Evolutionary conservation across 2,113 vertebrate species (phyloP), one percentile per base, ranked within the genome.

Genomic region (Planiliza haematocheilus): DNA sequence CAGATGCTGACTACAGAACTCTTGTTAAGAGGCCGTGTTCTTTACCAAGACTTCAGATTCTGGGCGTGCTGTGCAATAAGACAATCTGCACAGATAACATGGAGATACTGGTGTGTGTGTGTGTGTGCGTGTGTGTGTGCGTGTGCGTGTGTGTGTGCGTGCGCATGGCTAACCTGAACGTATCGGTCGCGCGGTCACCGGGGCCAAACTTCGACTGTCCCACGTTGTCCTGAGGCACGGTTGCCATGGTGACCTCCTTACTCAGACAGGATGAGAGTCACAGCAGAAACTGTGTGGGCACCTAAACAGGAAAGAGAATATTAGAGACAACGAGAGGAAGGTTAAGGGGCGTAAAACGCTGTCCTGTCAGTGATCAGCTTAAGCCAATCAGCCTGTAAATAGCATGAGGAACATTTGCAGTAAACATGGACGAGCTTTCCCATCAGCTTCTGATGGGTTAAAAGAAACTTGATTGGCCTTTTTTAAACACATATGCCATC

Each of bases 161-260:
- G 43, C 11, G 41, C 10, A 21, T 20, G 8, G 24, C 84, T 57
- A 11, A 88, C 81, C 84, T 85, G 66, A 90, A 86, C 42, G 70
- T 39, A 14, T 56, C 13, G 1, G 58, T 57, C 68, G 91, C 79
- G 2, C 1, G 42, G 18, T 74, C 72, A 59, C 84, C 78, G 48
- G 82, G 79, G 41, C 80, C 77, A 18, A 66, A 45, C 42, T n/a
- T 41, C 1, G 3, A 48, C 24, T 17, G 24, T 42, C 62, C 48
- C 20, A 16, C 53, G 45, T 21, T 55, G 17, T 37, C 59, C 43
- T 55, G 56, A 51, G 66, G 80, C n/a, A n/a, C 7, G 2, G 74
- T 78, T 81, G 84, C 77, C 90, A 91, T 90, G 79, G 69, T 60
- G 57, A 82, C 65, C 18, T 37, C 39, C 63, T 42, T 59, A 59